phyloP scores from a whole-genome alignment of 2,113 vertebrate genomes.

The Nerophis lumbriciformis region DNA sequence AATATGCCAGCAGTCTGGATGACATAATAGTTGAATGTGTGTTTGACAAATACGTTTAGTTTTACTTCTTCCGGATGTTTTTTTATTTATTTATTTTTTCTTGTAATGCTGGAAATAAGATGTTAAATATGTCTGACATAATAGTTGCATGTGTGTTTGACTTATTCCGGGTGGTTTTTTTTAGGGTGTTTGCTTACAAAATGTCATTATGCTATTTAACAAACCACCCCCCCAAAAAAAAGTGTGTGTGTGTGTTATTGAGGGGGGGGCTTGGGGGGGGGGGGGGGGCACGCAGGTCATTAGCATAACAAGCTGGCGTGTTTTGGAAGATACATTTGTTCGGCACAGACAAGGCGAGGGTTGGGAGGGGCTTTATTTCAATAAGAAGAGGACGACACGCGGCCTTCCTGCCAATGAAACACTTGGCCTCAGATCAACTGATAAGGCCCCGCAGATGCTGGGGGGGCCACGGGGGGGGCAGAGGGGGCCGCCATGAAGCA shows the following conservation, averaged over 20 bases:
- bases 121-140: no score
- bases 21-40: no score
- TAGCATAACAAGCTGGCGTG: constrained; percentile 81
- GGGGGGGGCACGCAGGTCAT: constrained; percentile 56
- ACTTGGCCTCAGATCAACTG: constrained; percentile 67
- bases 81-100: no score
- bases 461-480: not conserved
- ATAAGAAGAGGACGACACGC: constrained; percentile 76
- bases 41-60: no score
- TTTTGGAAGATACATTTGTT: constrained; percentile 82
- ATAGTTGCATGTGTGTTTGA: no score
- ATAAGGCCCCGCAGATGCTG: constrained; percentile 72
- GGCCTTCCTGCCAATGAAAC: constrained; percentile 74
- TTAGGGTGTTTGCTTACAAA: not conserved
- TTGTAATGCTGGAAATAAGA: no score
- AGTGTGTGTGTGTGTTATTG: not conserved
- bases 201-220: not conserved
- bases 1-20: no score
- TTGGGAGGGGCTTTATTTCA: constrained; percentile 70
- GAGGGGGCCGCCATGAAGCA: no score
- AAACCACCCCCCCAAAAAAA: constrained; percentile 31
- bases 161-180: not conserved
- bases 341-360: constrained; percentile 58
- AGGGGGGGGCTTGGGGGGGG: not conserved
- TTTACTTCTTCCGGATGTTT: no score